Evolutionary conservation across 2,113 vertebrate genomes (phyloP).

Genomic region (Corynorhinus townsendii): DNA sequence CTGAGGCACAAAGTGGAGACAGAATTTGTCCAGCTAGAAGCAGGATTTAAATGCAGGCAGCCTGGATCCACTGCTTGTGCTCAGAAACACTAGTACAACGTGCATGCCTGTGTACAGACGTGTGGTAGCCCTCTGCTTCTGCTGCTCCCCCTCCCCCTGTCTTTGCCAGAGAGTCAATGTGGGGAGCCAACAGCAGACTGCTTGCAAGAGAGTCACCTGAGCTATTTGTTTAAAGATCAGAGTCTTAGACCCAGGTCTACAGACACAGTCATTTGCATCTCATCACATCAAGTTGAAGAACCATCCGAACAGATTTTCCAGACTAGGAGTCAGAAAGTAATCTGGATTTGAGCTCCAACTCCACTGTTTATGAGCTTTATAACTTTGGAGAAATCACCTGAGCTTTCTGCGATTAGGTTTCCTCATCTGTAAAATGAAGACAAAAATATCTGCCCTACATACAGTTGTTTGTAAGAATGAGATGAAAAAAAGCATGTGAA

Average conservation of each 20-base stretch:
- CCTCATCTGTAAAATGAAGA: neutral
- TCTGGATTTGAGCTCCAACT: neutral
- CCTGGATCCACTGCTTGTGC: neutral
- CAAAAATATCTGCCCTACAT: neutral
- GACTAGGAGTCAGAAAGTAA: neutral
- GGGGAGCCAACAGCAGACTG: neutral
- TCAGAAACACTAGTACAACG: neutral
- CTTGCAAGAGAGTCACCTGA: neutral
- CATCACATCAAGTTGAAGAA: neutral
- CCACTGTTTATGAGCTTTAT: neutral
- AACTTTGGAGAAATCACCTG: neutral
- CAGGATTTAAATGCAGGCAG: neutral
- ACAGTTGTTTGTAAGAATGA: neutral
- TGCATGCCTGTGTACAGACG: neutral
- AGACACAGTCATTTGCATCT: neutral
- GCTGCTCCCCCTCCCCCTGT: neutral
- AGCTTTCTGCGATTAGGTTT: neutral
- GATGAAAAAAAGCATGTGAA: neutral
- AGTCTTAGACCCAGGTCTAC: neutral
- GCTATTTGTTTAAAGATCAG: neutral
- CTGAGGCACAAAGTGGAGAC: neutral
- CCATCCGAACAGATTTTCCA: neutral
- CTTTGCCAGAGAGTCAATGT: neutral
- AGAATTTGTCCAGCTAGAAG: neutral
- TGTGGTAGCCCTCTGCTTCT: neutral